Base-by-base conservation (phyloP, 2,797 vertebrate genomes). In the Carduelis carduelis region DNA sequence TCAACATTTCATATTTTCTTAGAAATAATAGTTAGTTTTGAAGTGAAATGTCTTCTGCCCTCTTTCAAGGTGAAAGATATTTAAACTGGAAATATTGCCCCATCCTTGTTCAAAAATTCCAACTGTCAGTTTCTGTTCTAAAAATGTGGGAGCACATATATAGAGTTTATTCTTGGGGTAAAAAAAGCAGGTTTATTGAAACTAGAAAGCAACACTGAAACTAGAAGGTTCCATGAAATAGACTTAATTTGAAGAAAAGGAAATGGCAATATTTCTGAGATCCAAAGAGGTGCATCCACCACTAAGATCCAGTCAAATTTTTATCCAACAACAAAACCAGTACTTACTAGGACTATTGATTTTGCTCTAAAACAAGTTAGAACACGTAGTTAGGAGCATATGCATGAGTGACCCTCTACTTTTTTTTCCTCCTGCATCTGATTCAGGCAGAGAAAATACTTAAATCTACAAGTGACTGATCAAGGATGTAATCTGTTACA, bases 161-260 rank as follows among this genome's bases (percentile, higher is more conserved):
- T 12, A 3, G 3, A 35, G 5, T 60, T 66, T 66, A 32, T 52
- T 65, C 11, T 66, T 34, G 24, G 23, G 4, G 0, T 4, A 0
- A 12, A 26, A 34, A 37, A 35, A 13, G 0, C 6, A 32, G 2
- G 11, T 30, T 59, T 44, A 44, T 46, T 34, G 24, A 46, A 72
- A 72, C 14, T 59, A 12, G 11, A 79, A 72, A 5, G 9, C 16
- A 17, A 3, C 23, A 44, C 15, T 30, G 24, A 18, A 59, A 66
- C 14, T 46, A 14, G 12, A 72, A 57, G 3, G 4, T 27, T 79
- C 21, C 8, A 52, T 11, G 11, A 71, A 85, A 53, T 2, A 64
- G 3, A 17, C 4, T 16, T 16, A 4, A 16, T 43, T 61, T 77
- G 23, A 63, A 49, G 21, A 82, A 59, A 69, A 71, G 24, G 2